Conservation (phyloP, 1,140 invertebrate species). For the Calliphora vicina region DNA sequence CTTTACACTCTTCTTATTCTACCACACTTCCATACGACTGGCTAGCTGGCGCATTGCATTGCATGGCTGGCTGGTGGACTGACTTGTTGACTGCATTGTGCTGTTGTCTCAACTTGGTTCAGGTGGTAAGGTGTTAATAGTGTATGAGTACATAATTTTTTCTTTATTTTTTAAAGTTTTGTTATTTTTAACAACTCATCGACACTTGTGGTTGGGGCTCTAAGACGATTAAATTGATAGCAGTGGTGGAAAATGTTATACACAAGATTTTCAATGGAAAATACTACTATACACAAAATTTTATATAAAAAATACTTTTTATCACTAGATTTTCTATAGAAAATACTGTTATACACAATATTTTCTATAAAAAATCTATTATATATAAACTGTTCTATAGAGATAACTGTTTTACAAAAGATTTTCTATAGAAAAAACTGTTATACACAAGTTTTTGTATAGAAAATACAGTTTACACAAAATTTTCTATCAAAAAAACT, state of each 20-base stretch:
- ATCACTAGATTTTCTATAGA: too few species aligned
- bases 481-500: too few species aligned
- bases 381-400: too few species aligned
- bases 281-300: too few species aligned
- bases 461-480: too few species aligned
- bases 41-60: not conserved
- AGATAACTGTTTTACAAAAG: too few species aligned
- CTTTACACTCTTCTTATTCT: not conserved
- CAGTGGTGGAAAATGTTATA: not conserved
- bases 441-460: too few species aligned
- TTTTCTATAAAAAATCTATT: too few species aligned
- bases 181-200: not conserved
- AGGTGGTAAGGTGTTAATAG: constrained; percentile 20
- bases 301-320: too few species aligned
- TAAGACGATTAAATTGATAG: not conserved
- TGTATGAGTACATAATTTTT: not conserved
- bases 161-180: not conserved
- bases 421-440: too few species aligned
- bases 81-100: not conserved
- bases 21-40: not conserved
- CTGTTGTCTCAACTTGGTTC: not conserved
- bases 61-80: not conserved
- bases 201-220: not conserved
- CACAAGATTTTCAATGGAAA: too few species aligned
- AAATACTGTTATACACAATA: too few species aligned